Base-by-base conservation (phyloP, 2,888 invertebrate species). In the Diloba caeruleocephala region DNA sequence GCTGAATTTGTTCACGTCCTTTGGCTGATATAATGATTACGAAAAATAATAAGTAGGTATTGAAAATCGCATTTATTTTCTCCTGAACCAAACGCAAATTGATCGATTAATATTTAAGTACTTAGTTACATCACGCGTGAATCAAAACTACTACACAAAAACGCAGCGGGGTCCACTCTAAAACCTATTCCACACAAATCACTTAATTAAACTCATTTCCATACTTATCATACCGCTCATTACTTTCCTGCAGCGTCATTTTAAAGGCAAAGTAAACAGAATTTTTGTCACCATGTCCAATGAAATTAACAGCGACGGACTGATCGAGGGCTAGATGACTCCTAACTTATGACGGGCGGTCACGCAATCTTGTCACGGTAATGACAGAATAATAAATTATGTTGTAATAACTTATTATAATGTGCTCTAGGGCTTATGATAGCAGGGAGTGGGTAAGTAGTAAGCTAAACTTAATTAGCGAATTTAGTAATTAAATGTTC, bases 371-470 rank as follows among this genome's bases (percentile, higher is more conserved):
- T 81, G 91, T 90, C 89, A 87, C 75, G 74, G 85, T 92, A 93
- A 92, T 88, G 92, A 92, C 90, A 91, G 89, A 83, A 91, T 91
- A 91, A 93, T 92, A 92, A 92, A 92, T 93, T 89, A 92, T 89
- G 84, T 82, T 85, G 89, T 92, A 93, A 92, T 92, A 92, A 92
- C 78, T 91, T 90, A 92, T 89, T 90, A 89, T 92, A 91, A 90
- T 90, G 87, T 87, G 75, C 81, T 82, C 84, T 73, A 78, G 78
- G 82, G 82, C 81, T 82, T 85, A 86, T 83, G 82, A 87, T 85
- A 84, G 21, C 72, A 75, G 79, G 86, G 85, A 78, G 81, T 81
- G 84, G 80, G 75, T 80, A 77, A 78, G 76, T 82, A n/a, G n/a
- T n/a, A n/a, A n/a, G n/a, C n/a, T n/a, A n/a, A n/a, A 71, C 74